Evolutionary conservation across 2,888 invertebrate species (phyloP), one percentile per base, ranked within the genome.

Genomic region (Cephus rjabovi): DNA sequence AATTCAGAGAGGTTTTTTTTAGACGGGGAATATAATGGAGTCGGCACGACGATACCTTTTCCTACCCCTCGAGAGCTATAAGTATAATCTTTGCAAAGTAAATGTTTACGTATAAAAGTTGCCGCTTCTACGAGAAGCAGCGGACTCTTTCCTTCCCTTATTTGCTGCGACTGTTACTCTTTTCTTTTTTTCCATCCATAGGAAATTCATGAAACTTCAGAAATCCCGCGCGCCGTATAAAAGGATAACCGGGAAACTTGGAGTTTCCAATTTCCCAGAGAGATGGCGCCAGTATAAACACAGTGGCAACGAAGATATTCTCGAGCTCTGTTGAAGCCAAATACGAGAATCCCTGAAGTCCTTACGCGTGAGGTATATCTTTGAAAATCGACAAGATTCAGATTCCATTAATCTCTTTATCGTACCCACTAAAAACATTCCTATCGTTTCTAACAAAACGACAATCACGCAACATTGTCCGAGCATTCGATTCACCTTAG

Each of bases 221-320:
- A 56, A 56, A 56, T 23, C 71, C 71, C 31, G 31, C 71, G 71
- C 31, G 30, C 34, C 23, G 71, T 33, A 71, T 71, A 31, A 33
- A 33, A 34, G 30, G 71, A 34, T 71, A 34, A 34, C 71, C 71
- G 34, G 31, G 31, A 71, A 34, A 33, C 34, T 71, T 34, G 33
- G 71, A 34, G 71, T 74, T 74, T 34, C 30, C 35, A 33, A 34
- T 35, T 31, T 30, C 35, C 30, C 74, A 2, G 74, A 74, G 34
- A 35, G 74, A 74, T 74, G 74, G 74, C 74, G 74, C 74, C 74
- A 74, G 33, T 56, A 56, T 56, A 56, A 23, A 56, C 56, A 9
- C 56, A 56, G 56, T 56, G 2, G 56, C 23, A 56, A 56, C 56
- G 56, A 56, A 56, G 56, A 56, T 56, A 56, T 56, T 23, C 23